A percentile compares a stretch with the other conserved stretches of the same genome.
phyloP scores from a whole-genome alignment of 2,113 vertebrate species.

The Genyomyrus donnyi region DNA sequence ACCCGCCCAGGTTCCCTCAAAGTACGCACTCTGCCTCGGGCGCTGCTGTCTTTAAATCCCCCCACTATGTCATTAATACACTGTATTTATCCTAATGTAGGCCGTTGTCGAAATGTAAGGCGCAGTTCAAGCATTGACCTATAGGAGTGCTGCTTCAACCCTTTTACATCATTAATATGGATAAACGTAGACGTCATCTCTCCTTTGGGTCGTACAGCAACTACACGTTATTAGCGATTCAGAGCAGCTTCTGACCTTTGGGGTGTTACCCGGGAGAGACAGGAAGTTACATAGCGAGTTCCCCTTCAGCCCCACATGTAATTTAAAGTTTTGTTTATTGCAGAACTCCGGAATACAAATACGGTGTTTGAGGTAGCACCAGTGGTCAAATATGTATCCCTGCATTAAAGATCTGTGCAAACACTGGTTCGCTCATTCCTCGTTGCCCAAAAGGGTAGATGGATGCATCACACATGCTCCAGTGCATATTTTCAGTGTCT shows the following conservation, averaged over 20 bases:
- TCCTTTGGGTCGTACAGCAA: background rate
- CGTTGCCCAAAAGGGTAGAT: background rate
- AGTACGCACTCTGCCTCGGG: constrained; percentile 64
- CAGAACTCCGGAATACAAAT: background rate
- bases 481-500: background rate
- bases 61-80: constrained; percentile 10
- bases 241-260: background rate
- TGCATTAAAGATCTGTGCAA: background rate
- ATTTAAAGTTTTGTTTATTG: background rate
- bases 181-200: background rate
- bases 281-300: background rate
- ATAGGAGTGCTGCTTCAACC: background rate
- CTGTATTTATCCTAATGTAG: background rate
- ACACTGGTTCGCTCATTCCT: background rate
- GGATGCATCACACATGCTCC: background rate
- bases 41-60: background rate
- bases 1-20: constrained; percentile 87
- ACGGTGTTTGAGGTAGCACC: background rate
- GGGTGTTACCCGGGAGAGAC: background rate
- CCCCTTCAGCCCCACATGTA: background rate
- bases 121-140: background rate
- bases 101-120: background rate
- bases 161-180: background rate
- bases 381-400: constrained; percentile 2
- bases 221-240: background rate